phyloP scores from a whole-genome alignment of 2,797 vertebrate species.

The Amazona finschi region DNA sequence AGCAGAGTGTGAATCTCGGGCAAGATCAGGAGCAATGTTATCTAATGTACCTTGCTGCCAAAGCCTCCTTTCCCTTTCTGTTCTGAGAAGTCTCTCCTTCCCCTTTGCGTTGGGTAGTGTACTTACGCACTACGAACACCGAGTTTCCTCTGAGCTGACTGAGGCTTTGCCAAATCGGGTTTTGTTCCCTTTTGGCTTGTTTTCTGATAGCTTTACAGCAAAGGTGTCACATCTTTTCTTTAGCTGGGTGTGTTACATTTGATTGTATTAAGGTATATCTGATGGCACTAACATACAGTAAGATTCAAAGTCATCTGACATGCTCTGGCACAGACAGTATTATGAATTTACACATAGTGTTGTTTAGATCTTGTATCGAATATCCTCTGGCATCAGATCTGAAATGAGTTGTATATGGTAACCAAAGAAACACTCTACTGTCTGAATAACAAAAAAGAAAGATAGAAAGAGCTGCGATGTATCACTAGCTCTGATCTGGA shows the following conservation, averaged over 20 bases:
- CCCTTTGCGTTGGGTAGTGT: background rate
- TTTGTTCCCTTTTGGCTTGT: constrained; percentile 25
- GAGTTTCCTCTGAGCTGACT: constrained; percentile 4
- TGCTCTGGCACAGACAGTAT: constrained; percentile 24
- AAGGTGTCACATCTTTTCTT: constrained; percentile 50
- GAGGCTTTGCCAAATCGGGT: constrained; percentile 14
- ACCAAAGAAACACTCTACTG: constrained; percentile 40
- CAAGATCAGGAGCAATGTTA: constrained; percentile 14
- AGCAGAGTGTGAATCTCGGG: constrained; percentile 16
- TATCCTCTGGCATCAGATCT: constrained; percentile 67
- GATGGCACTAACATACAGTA: constrained; percentile 5
- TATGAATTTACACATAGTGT: background rate
- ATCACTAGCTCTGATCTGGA: constrained; percentile 48
- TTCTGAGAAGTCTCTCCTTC: background rate
- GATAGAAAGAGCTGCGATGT: constrained; percentile 15
- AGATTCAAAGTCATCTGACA: constrained; percentile 42
- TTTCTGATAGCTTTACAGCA: constrained; percentile 17
- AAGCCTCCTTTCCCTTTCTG: background rate
- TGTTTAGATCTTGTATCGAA: constrained; percentile 61
- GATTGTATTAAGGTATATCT: constrained; percentile 35
- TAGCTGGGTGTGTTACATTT: constrained; percentile 1
- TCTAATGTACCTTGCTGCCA: background rate
- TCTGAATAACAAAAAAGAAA: constrained; percentile 8
- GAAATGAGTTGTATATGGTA: constrained; percentile 37
- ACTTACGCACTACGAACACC: fast-evolving